A percentile compares a stretch with the other conserved stretches of the same genome.
phyloP scores from a whole-genome alignment of 1,140 invertebrate genomes.

The Semibalanus balanoides region DNA sequence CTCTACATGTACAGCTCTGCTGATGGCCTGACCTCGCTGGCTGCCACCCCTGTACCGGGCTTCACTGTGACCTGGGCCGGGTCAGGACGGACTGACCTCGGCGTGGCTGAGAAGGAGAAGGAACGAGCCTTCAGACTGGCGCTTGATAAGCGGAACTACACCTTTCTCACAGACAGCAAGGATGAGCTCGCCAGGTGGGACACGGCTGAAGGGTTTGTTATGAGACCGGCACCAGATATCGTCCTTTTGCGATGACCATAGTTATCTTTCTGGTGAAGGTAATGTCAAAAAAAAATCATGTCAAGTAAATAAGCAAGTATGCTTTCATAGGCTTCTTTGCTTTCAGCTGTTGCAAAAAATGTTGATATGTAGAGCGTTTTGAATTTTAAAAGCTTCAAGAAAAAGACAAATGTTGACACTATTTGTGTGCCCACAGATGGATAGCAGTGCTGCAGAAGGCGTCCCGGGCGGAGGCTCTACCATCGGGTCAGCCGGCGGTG shows the following conservation, averaged over 20 bases:
- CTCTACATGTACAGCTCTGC: constrained; percentile 41
- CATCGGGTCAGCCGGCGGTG: background rate
- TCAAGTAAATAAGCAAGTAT: no score
- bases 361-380: no score
- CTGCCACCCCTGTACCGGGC: constrained; percentile 48
- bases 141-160: constrained; percentile 41
- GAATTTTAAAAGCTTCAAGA: no score
- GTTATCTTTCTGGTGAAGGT: no score
- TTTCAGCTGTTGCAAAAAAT: no score
- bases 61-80: constrained; percentile 31
- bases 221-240: no score
- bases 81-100: constrained; percentile 25
- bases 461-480: constrained; percentile 17
- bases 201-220: no score
- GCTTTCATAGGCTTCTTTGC: no score
- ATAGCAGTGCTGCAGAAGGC: constrained; percentile 21
- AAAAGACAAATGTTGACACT: no score
- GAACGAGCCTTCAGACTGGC: constrained; percentile 40
- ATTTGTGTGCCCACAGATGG: constrained; percentile 14
- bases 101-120: constrained; percentile 29
- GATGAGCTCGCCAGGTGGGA: constrained; percentile 34
- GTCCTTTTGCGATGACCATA: no score
- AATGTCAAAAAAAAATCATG: no score
- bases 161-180: constrained; percentile 37
- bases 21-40: constrained; percentile 37